Conservation (phyloP, 2,797 vertebrate species). For the Sebastes ruberrimus region DNA sequence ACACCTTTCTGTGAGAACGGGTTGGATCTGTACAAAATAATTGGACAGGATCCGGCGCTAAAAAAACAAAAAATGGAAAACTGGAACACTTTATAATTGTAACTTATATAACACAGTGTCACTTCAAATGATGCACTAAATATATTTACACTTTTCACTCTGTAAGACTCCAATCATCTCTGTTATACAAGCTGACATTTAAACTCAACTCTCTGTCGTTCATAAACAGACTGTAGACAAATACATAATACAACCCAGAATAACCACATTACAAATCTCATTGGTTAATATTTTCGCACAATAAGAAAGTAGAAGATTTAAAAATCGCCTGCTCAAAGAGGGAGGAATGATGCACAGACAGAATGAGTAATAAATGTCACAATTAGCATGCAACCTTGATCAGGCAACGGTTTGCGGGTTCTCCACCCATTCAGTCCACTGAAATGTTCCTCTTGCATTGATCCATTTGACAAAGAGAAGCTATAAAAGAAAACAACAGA, state of each 20-base stretch:
- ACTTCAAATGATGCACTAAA: background rate
- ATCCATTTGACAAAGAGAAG: constrained; percentile 48
- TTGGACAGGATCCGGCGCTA: rapidly evolving
- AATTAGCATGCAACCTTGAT: constrained; percentile 55
- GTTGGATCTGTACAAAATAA: too few species aligned
- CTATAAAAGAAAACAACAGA: constrained; percentile 13
- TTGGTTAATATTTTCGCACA: constrained; percentile 4
- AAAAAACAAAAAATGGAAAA: background rate
- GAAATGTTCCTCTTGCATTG: constrained; percentile 33
- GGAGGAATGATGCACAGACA: background rate
- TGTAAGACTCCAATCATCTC: background rate
- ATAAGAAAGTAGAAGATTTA: background rate
- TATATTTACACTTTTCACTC: background rate
- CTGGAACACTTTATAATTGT: background rate
- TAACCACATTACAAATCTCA: background rate
- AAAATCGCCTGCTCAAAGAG: background rate
- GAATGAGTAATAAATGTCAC: constrained; percentile 52
- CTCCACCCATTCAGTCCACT: constrained; percentile 14
- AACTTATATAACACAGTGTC: background rate
- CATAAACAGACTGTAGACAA: background rate
- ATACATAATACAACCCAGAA: background rate
- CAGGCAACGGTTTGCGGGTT: background rate
- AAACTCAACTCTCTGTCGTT: background rate
- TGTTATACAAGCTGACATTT: background rate
- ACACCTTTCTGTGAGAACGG: too few species aligned